Base-by-base conservation (phyloP, 2,113 vertebrate species). In the Etia nguti region DNA sequence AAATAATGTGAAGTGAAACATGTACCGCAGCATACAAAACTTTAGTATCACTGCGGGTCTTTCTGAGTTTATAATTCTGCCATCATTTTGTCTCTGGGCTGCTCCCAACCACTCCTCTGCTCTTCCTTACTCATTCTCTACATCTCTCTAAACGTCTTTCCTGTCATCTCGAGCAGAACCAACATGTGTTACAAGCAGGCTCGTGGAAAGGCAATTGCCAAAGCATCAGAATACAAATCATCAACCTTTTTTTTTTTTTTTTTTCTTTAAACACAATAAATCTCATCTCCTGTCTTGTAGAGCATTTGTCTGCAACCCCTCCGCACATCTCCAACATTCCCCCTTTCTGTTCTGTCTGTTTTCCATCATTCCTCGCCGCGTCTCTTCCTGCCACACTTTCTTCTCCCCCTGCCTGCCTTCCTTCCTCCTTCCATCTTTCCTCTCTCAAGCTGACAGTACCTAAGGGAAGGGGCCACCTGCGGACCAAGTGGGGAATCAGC, bases 401-500 rank as follows among this genome's bases (percentile, higher is more conserved):
- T 82, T 79, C 38, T 13, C 68, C 26, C 31, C 73, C 59, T 68
- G 11, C 77, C 85, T 65, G 12, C 77, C 79, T 85, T 84, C 83
- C 70, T 73, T 87, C 92, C 82, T 86, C 81, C 52, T 82, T 88
- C 92, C 86, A 88, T 92, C 88, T 82, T 56, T 68, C 52, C 70
- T 84, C 82, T 90, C 92, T 86, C 41, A 22, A 55, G 84, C 93
- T 93, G 92, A 93, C 93, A 90, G 93, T 89, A 95, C 93, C 95
- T 94, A 94, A 90, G 93, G 94, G 93, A 93, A 93, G 91, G 91
- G 93, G 92, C 93, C 93, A 95, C 93, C 93, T 94, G 92, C 92
- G 62, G 92, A 94, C 93, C 91, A 81, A 92, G 92, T 91, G 92
- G 90, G 92, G 93, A 92, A 93, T 89, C 89, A 91, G 91, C 89